Evolutionary conservation across 2,888 invertebrate genomes (phyloP).

Genomic region (Andrena bicolor): DNA sequence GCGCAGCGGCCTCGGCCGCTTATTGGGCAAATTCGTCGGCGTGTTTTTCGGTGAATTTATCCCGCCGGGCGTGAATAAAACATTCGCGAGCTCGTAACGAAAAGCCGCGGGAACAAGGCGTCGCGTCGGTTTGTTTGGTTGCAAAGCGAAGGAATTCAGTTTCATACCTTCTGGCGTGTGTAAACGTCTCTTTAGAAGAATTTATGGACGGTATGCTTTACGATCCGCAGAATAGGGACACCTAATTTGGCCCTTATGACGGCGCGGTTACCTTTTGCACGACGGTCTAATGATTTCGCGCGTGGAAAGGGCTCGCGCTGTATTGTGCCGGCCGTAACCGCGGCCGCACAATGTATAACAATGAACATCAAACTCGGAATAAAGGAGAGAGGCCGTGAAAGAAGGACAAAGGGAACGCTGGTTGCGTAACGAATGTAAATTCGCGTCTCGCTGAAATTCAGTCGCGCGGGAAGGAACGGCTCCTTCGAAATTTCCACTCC

Average conservation of each 20-base stretch:
- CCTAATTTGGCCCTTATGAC: constrained; percentile 48
- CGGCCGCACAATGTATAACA: constrained; percentile 35
- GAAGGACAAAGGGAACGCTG: neutral
- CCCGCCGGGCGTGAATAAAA: too few relatives aligned
- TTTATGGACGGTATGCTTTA: constrained; percentile 20
- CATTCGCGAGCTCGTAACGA: too few relatives aligned
- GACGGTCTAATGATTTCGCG: constrained; percentile 48
- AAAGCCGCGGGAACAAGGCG: neutral
- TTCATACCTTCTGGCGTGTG: neutral
- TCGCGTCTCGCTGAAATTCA: neutral
- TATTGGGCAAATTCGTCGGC: neutral
- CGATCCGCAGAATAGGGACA: constrained; percentile 37
- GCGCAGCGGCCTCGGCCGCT: neutral
- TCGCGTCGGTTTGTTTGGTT: neutral
- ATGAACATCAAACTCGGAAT: constrained; percentile 17
- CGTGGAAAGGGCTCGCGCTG: constrained; percentile 29
- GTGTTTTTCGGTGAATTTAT: constrained; percentile 1
- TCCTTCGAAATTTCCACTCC: constrained; percentile 1
- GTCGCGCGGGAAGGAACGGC: neutral
- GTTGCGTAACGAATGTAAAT: constrained; percentile 18
- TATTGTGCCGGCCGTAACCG: constrained; percentile 28
- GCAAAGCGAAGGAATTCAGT: too few relatives aligned
- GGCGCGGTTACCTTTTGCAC: constrained; percentile 30
- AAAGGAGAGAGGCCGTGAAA: constrained; percentile 12
- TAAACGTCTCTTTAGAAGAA: constrained; percentile 10